Evolutionary conservation across 1,140 invertebrate genomes (phyloP).

Genomic region (Drosophila suzukii): DNA sequence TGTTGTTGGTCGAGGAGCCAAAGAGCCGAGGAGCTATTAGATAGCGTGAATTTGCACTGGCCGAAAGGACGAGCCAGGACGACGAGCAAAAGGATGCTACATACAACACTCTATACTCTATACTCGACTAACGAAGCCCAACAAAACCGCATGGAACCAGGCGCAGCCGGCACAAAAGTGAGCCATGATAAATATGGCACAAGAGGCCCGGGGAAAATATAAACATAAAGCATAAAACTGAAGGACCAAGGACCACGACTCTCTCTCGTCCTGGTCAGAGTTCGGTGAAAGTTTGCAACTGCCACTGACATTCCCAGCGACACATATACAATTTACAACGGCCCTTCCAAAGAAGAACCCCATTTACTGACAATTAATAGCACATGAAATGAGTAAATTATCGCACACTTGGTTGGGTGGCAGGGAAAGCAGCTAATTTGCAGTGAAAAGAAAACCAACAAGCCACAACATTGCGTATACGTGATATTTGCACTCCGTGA

Average conservation of each 20-base stretch:
- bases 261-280: constrained; percentile 15
- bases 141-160: constrained; percentile 33
- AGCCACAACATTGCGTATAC: constrained; percentile 81
- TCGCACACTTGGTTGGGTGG: constrained; percentile 49
- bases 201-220: constrained; percentile 25
- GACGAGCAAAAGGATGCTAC: constrained; percentile 11
- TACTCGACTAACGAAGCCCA: constrained; percentile 8
- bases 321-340: constrained; percentile 45
- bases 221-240: constrained; percentile 64
- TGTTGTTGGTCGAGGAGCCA: constrained; percentile 15
- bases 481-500: constrained; percentile 65
- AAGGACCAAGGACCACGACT: constrained; percentile 14
- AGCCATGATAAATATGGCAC: constrained; percentile 69
- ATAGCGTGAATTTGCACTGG: constrained; percentile 53
- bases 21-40: constrained; percentile 44
- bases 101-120: not conserved
- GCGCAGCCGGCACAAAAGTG: constrained; percentile 57
- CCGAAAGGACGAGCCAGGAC: constrained; percentile 12
- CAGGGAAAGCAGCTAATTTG: constrained; percentile 63
- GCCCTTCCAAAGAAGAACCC: not conserved
- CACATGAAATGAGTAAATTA: constrained; percentile 82
- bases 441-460: constrained; percentile 71
- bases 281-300: constrained; percentile 32
- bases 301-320: constrained; percentile 35
- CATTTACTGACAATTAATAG: constrained; percentile 67